Base-by-base conservation (phyloP, 2,113 vertebrate genomes). In the Gorsachius goisagi region DNA sequence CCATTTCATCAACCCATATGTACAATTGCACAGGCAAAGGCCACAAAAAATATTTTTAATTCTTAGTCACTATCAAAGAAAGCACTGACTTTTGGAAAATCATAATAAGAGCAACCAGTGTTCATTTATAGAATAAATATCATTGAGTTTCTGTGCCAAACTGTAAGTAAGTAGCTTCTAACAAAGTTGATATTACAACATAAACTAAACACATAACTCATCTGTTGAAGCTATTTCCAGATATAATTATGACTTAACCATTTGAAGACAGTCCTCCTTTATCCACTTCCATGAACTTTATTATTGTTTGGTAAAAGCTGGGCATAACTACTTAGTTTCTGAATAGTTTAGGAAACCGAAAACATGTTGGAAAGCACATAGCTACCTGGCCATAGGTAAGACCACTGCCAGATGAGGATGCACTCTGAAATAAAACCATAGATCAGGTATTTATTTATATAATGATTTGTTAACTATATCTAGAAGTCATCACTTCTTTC, bases 331-430 rank as follows among this genome's bases (percentile, higher is more conserved):
- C n/a, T 81, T 59, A 32, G 5, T 35, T 87, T 75, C 60, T 75
- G 24, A 78, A 58, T 12, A 86, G 13, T 7, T 71, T 14, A 69
- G 9, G 32, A 73, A 88, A 9, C 7, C 19, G 50, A 77, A 66
- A 87, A 56, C 5, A 27, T 11, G 5, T 21, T 89, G 32, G 47
- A 81, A 59, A 95, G 59, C 15, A 72, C 28, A n/a, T 5, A 67
- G 11, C 95, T 95, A 97, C 97, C 96, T 97, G 93, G 20, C 97
- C 97, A 41, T 97, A 97, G 30, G 89, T 41, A 60, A 90, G 33
- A 56, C 90, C 90, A 52, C 59, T 32, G 19, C 71, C 0, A 1
- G 66, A 68, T 9, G 3, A 59, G 24, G 64, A 49, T 59, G 86
- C 96, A 37, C 41, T 41, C 97, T 97, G 89, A 89, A 96, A 94